These are phyloP conservation scores for Stenoptilia bipunctidactyla DNA, from an alignment of 2,888 invertebrate genomes.

Conservation along the genomic window DNA sequence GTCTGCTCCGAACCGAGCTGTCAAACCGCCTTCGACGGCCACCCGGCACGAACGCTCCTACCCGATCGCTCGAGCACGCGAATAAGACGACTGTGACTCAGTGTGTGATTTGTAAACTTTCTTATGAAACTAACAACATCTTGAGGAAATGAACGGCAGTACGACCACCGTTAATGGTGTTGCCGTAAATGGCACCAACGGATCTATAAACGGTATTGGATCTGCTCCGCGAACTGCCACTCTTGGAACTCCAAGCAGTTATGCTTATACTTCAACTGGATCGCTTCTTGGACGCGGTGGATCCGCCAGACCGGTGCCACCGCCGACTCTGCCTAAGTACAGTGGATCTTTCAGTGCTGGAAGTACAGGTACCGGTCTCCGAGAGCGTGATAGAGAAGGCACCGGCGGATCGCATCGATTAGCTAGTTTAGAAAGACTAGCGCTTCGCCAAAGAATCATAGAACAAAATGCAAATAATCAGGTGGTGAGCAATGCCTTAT, in stretches of 20 bases:
- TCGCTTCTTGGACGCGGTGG: constrained; percentile 73
- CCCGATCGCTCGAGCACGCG: constrained; percentile 42
- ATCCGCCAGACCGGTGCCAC: constrained; percentile 79
- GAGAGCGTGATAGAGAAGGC: constrained; percentile 76
- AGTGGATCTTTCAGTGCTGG: constrained; percentile 83
- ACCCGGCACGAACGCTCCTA: constrained; percentile 61
- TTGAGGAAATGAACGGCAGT: constrained; percentile 66
- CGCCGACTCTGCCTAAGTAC: constrained; percentile 84
- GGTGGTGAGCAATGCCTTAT: constrained; percentile 31
- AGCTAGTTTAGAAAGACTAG: constrained; percentile 86
- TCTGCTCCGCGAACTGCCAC: constrained; percentile 61
- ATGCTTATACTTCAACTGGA: constrained; percentile 74
- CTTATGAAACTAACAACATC: constrained; percentile 50
- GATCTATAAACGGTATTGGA: constrained; percentile 54
- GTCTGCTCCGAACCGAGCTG: constrained; percentile 51
- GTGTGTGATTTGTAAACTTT: constrained; percentile 50
- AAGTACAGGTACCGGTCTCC: constrained; percentile 68
- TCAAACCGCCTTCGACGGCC: constrained; percentile 69
- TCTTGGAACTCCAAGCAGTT: constrained; percentile 71
- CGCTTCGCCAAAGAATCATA: constrained; percentile 84
- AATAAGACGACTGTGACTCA: constrained; percentile 53
- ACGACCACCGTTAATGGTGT: constrained; percentile 65
- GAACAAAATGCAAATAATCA: constrained; percentile 74
- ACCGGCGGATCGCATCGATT: constrained; percentile 82
- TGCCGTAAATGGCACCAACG: constrained; percentile 61